A percentile compares a stretch with the other conserved stretches of the same genome.
Evolutionary conservation across 1,140 invertebrate genomes (phyloP).

Genomic region (Pristionchus pacificus): DNA sequence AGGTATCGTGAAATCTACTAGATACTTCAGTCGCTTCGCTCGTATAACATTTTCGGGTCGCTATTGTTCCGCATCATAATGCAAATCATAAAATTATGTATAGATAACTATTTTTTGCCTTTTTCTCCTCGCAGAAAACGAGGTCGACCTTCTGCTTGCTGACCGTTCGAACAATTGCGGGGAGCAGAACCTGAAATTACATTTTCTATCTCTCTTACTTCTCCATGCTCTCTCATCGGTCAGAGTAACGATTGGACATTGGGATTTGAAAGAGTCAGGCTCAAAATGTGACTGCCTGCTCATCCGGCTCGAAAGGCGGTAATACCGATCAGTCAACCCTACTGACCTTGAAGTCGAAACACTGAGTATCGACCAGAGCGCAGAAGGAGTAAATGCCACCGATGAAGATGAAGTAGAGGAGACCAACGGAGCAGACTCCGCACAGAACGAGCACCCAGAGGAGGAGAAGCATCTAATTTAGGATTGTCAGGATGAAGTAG

Average conservation of each 20-base stretch:
- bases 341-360: constrained; percentile 23
- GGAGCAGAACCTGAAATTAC: constrained; percentile 11
- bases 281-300: no score
- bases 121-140: constrained; percentile 23
- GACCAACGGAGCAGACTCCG: constrained; percentile 4
- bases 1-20: background rate
- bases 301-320: background rate
- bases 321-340: no score
- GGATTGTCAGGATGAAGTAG: background rate
- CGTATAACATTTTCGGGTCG: no score
- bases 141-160: constrained; percentile 23
- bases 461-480: constrained; percentile 2
- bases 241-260: no score
- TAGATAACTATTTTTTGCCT: no score
- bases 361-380: constrained; percentile 17
- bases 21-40: background rate
- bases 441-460: constrained; percentile 16
- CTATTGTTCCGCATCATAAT: no score
- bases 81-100: no score
- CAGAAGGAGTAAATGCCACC: constrained; percentile 24
- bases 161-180: constrained; percentile 13
- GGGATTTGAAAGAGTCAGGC: no score
- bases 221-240: no score
- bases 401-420: constrained; percentile 22
- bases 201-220: no score